Base-by-base conservation (phyloP, 2,797 vertebrate genomes). In the Acanthornis magna region DNA sequence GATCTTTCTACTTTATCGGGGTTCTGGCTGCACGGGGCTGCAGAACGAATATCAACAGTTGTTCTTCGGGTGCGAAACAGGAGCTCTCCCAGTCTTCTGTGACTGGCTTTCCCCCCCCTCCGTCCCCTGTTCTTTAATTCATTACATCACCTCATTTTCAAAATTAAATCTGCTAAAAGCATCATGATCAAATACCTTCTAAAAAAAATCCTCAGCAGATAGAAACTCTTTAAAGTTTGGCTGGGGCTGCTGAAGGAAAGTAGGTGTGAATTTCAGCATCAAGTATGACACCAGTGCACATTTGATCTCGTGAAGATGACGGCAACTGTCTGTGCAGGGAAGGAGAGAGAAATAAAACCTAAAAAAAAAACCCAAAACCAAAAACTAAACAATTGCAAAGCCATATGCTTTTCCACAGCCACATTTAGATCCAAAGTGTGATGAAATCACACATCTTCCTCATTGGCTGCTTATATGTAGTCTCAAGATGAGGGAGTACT, bases 111-210 rank as follows among this genome's bases (percentile, higher is more conserved):
- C n/a, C n/a, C n/a, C n/a, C n/a, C n/a, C n/a, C n/a, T n/a, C n/a
- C n/a, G n/a, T n/a, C n/a, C n/a, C n/a, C n/a, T n/a, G n/a, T n/a
- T n/a, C n/a, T 61, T 26, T 23, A 70, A 67, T 61, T 38, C 77
- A 92, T 94, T 81, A 87, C 91, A 85, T 96, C 92, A 95, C 32
- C 48, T 93, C 77, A 42, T 81, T 73, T 86, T 92, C 75, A 61
- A 89, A 93, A 89, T 91, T 82, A 92, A 96, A 94, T 81, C 84
- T 87, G 55, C 67, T 85, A 78, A 92, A 90, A 89, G 48, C 67
- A 90, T 84, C 70, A 61, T 23, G 61, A 91, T 78, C 30, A 47
- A 86, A 36, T 66, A 47, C 10, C 51, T 68, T 75, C 67, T 47
- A 43, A 55, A 88, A 87, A 82, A 83, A 60, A 50, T 17, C n/a